Conservation (phyloP, 2,888 invertebrate genomes). For the Hetaerina titia region DNA sequence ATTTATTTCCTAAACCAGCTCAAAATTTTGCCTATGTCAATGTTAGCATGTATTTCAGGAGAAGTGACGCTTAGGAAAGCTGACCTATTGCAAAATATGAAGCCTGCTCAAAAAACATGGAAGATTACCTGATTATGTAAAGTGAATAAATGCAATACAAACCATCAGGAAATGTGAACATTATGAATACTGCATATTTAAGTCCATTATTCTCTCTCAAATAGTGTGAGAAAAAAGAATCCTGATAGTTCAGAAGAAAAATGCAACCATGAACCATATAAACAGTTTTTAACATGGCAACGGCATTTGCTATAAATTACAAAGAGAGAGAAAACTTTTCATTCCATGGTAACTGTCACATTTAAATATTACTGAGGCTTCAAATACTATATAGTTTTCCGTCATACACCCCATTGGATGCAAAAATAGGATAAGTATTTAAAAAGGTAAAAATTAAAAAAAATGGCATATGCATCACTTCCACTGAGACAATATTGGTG, state of each 20-base stretch:
- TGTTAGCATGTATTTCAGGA: constrained; percentile 58
- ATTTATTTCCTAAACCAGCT: constrained; percentile 52
- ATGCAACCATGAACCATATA: too few relatives aligned
- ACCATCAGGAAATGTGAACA: too few relatives aligned
- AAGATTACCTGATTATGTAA: neutral
- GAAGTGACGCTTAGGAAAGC: constrained; percentile 37
- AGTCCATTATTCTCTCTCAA: neutral
- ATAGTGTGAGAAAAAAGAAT: too few relatives aligned
- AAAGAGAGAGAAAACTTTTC: too few relatives aligned
- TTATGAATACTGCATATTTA: neutral
- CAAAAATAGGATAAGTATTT: neutral
- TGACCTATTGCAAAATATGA: neutral
- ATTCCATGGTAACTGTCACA: neutral
- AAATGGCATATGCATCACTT: constrained; percentile 44
- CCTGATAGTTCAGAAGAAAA: too few relatives aligned
- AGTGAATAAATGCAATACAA: neutral
- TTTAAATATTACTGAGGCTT: neutral
- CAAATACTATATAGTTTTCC: neutral
- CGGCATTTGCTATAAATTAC: too few relatives aligned
- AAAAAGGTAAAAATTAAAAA: neutral
- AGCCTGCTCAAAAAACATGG: neutral
- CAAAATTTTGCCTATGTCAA: constrained; percentile 59
- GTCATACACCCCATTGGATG: neutral
- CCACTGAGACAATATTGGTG: constrained; percentile 54
- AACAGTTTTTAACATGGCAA: too few relatives aligned